phyloP scores from a whole-genome alignment of 1,140 invertebrate species.

The Drosophila repleta region DNA sequence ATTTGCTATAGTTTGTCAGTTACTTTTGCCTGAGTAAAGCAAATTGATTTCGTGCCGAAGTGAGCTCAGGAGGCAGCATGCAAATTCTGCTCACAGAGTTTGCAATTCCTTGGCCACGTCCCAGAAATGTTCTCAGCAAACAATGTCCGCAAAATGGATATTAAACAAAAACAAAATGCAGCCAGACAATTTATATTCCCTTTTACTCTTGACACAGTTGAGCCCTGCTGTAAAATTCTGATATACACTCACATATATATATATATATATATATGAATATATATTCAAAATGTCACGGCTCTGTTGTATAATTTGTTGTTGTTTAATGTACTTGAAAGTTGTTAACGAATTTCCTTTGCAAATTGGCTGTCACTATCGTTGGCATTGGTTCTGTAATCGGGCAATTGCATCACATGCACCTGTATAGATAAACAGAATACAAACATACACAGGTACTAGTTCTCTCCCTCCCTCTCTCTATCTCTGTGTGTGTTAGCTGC shows the following conservation, averaged over 20 bases:
- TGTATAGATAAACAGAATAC: conserved; percentile 50
- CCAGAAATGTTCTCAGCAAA: no score
- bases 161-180: no score
- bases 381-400: conserved; percentile 59
- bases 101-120: no score
- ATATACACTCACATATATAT: background rate
- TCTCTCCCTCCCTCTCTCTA: background rate
- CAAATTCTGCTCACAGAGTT: no score
- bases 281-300: background rate
- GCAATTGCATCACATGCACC: conserved; percentile 69
- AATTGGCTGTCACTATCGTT: conserved; percentile 15
- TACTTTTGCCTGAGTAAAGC: no score
- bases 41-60: no score
- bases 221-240: no score
- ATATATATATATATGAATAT: background rate
- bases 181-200: no score
- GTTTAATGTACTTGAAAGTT: conserved; percentile 9
- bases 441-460: background rate
- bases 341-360: conserved; percentile 23
- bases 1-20: no score
- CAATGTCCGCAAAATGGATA: no score
- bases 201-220: no score
- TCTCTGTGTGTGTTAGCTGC: background rate
- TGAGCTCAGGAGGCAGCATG: no score
- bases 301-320: background rate